Base-by-base conservation (phyloP, 2,113 vertebrate genomes). In the Tamias sibiricus region DNA sequence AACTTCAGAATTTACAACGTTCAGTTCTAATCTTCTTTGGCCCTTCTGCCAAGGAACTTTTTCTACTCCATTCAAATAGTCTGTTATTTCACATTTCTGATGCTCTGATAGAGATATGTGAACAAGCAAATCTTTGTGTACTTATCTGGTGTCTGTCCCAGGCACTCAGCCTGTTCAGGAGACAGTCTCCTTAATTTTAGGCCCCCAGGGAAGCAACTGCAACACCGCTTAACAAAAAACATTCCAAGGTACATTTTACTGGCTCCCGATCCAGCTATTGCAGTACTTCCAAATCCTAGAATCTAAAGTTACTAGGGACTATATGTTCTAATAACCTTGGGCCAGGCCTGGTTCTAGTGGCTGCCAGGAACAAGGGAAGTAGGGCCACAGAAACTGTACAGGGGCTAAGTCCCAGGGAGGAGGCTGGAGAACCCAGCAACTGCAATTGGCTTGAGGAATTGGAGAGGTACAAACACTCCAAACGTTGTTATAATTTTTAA, bases 41-140 rank as follows among this genome's bases (percentile, higher is more conserved):
- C 28, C 37, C 47, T 74, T 44, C 12, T 83, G 83, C 88, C 87
- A 91, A 97, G 92, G 79, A 89, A 77, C 71, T 44, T 49, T 81
- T 81, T 93, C 37, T 77, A n/a, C 22, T 83, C 69, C 59, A 77
- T 62, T 93, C 71, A 90, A 42, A 62, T 16, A 35, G 8, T 84
- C 90, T 81, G 81, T 94, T 88, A 37, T 69, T 95, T 95, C 62
- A 66, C 30, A 68, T 47, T 83, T 83, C 93, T 92, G 90, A 90
- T 74, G 69, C 47, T 69, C 49, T 32, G 69, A 86, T 94, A 97
- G 57, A 87, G 79, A 94, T 37, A 84, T 0, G 32, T 8, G 69
- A 95, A 91, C 95, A 96, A 91, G 77, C 64, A 52, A 64, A 44
- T 57, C 88, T 95, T 66, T 93, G 88, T 93, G 52, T 64, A 13